Base-by-base conservation (phyloP, 2,888 invertebrate genomes). In the Aproaerema taeniolella region DNA sequence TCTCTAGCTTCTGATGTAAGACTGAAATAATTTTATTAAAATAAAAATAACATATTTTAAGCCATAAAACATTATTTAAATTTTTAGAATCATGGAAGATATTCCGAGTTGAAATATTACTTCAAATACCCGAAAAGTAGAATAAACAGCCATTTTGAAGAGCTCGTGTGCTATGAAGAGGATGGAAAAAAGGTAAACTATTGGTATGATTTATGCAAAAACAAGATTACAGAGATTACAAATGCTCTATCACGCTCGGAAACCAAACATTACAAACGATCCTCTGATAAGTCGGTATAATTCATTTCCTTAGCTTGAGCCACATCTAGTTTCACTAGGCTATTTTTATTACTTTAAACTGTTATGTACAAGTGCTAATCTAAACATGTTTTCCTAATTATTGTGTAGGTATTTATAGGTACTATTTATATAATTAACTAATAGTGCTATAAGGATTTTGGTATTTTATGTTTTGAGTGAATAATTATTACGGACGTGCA, bases 141-240 rank as follows among this genome's bases (percentile, higher is more conserved):
- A 32, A 2, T 76, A 1, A 85, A 76, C 41, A 73, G 68, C 30
- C 85, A 83, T 45, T 85, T 85, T 45, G 85, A 85, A 53, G 85
- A 85, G 52, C 49, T 85, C 14, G 52, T 61, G 6, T 85, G 85
- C 44, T 76, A 70, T 41, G 51, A 68, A 25, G 57, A 64, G 46
- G 52, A 55, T 9, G 49, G 51, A n/a, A 69, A 53, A 50, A 79
- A 74, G 75, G 83, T 83, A 63, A 42, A 10, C 14, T 7, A n/a
- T n/a, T n/a, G n/a, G n/a, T 20, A 33, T 29, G 39, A 39, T 32
- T 39, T 39, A 41, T 41, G 28, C 30, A 41, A 35, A 41, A 11
- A 30, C 30, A 31, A 41, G 34, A 35, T 35, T 16, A 25, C 29
- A 14, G 12, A 41, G 35, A 36, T 34, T 31, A 41, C 13, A 16